phyloP scores from a whole-genome alignment of 2,888 invertebrate species.

The Serrognathus titanus region DNA sequence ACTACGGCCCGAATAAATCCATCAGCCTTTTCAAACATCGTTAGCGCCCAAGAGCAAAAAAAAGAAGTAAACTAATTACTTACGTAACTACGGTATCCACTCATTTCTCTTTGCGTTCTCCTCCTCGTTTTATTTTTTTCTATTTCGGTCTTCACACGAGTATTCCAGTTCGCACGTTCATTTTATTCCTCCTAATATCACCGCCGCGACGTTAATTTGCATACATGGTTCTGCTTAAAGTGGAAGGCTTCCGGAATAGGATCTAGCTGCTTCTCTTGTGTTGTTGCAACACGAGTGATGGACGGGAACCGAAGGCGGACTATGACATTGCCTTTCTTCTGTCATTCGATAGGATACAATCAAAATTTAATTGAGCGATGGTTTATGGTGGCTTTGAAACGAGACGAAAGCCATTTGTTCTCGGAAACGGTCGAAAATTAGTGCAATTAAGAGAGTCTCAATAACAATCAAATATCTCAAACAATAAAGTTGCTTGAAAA shows the following conservation, averaged over 20 bases:
- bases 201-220: constrained; percentile 11
- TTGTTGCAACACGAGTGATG: too few relatives aligned
- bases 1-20: not conserved
- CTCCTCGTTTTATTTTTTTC: too few relatives aligned
- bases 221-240: constrained; percentile 3
- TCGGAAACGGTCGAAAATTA: not conserved
- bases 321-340: not conserved
- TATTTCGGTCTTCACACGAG: not conserved
- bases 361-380: constrained; percentile 12
- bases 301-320: too few relatives aligned
- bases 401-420: constrained; percentile 12
- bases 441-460: too few relatives aligned
- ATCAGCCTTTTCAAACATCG: not conserved
- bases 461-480: too few relatives aligned
- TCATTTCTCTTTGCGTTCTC: constrained; percentile 27
- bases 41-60: not conserved
- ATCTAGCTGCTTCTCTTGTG: too few relatives aligned
- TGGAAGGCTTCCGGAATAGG: not conserved
- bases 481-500: too few relatives aligned
- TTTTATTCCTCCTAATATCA: constrained; percentile 7
- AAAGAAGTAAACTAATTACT: constrained; percentile 21
- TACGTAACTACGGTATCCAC: constrained; percentile 36
- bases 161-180: constrained; percentile 12
- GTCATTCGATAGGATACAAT: constrained; percentile 2
- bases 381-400: constrained; percentile 5